Evolutionary conservation across 2,797 vertebrate genomes (phyloP).

Genomic region (Avahi laniger): DNA sequence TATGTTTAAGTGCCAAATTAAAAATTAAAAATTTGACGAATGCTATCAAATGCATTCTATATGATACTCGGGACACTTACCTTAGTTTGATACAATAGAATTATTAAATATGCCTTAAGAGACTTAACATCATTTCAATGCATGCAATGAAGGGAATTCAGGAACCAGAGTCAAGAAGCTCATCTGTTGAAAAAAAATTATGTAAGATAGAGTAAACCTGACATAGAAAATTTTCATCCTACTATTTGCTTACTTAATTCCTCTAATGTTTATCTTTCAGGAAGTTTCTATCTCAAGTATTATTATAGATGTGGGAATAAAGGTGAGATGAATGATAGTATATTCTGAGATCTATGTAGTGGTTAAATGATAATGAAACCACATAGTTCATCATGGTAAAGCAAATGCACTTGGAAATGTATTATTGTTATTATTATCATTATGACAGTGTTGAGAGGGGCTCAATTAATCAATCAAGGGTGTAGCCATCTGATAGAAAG

Average conservation of each 20-base stretch:
- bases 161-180: conserved; percentile 14
- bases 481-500: conserved; percentile 64
- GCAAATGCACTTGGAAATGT: conserved; percentile 57
- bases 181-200: conserved; percentile 56
- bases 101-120: conserved; percentile 55
- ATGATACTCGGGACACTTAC: conserved; percentile 18
- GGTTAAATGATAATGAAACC: conserved; percentile 45
- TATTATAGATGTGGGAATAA: conserved; percentile 51
- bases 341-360: background rate
- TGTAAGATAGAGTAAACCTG: conserved; percentile 32
- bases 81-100: conserved; percentile 44
- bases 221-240: conserved; percentile 11
- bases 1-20: conserved; percentile 58
- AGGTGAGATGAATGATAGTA: background rate
- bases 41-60: conserved; percentile 53
- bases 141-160: conserved; percentile 47
- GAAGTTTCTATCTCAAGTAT: conserved; percentile 44
- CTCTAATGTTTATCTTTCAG: conserved; percentile 32
- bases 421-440: conserved; percentile 62
- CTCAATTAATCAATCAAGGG: conserved; percentile 66
- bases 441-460: conserved; percentile 59
- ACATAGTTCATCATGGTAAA: conserved; percentile 9
- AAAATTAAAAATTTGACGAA: conserved; percentile 49
- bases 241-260: conserved; percentile 49
- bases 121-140: conserved; percentile 49